phyloP scores from a whole-genome alignment of 64 coral and sea anemone genomes.

The Pocillopora damicornis region DNA sequence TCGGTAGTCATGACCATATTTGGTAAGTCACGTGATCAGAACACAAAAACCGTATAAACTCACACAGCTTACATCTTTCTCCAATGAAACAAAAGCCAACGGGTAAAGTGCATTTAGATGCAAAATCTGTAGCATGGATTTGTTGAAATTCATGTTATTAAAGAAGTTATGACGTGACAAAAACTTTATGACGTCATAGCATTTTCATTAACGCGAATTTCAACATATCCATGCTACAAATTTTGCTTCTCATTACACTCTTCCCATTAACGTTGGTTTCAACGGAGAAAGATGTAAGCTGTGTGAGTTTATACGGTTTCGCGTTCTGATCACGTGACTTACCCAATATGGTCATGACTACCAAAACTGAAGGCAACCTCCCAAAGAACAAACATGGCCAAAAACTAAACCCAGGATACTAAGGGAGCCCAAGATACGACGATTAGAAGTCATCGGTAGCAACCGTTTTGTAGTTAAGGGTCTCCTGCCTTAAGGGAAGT shows the following conservation, averaged over 20 bases:
- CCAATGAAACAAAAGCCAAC: not conserved
- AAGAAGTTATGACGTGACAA: too few species aligned
- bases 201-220: not conserved
- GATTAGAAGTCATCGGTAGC: not conserved
- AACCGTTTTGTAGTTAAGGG: slow-evolving; percentile 6
- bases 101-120: not conserved
- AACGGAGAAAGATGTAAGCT: slow-evolving; percentile 15
- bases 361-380: not conserved
- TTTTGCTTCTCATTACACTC: not conserved
- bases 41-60: not conserved
- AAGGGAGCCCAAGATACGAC: not conserved
- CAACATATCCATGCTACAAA: not conserved
- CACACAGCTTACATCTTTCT: slow-evolving; percentile 21
- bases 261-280: not conserved
- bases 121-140: slow-evolving; percentile 5
- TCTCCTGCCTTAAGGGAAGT: not conserved
- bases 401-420: too few species aligned
- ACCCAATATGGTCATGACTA: slow-evolving; percentile 10
- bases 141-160: not conserved
- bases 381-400: not conserved
- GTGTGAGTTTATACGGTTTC: not conserved
- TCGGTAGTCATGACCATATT: slow-evolving; percentile 12
- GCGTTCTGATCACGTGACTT: not conserved
- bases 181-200: too few species aligned
- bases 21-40: not conserved